phyloP scores from a whole-genome alignment of 2,797 vertebrate species.

The Mareca strepera region DNA sequence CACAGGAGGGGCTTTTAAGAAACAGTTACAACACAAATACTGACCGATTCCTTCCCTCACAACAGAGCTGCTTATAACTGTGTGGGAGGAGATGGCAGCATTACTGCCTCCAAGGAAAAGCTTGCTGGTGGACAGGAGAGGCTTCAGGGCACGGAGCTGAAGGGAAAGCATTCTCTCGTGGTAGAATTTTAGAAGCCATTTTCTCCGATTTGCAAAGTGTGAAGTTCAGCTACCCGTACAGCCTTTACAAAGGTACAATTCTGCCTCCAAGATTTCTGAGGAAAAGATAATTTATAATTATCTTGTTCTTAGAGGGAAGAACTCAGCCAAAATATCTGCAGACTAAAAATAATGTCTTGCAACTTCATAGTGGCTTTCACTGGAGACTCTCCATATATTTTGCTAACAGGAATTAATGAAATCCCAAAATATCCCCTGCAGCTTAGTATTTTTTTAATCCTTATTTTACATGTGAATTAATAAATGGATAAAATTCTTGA shows the following conservation, averaged over 20 bases:
- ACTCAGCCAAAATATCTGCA: background rate
- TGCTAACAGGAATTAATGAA: constrained; percentile 2
- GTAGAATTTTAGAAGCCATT: background rate
- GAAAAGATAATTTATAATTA: background rate
- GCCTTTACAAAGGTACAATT: background rate
- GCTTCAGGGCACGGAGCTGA: background rate
- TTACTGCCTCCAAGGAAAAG: background rate
- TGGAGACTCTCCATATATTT: background rate
- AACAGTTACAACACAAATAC: background rate
- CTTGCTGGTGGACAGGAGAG: background rate
- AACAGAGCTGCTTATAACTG: background rate
- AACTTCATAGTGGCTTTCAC: background rate
- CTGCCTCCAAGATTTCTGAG: background rate
- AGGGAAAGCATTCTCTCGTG: background rate
- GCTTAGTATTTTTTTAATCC: background rate
- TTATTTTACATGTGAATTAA: background rate
- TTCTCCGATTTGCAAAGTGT: background rate
- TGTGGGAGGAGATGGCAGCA: background rate
- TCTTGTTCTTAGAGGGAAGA: background rate
- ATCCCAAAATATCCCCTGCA: background rate
- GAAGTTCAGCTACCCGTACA: background rate
- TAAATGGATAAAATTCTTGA: background rate
- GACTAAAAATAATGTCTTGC: background rate
- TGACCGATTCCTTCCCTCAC: background rate
- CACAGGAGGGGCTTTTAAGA: background rate